A percentile compares a stretch with the other conserved stretches of the same genome.
Conservation (phyloP, 2,797 vertebrate genomes). For the Myotis myotis region DNA sequence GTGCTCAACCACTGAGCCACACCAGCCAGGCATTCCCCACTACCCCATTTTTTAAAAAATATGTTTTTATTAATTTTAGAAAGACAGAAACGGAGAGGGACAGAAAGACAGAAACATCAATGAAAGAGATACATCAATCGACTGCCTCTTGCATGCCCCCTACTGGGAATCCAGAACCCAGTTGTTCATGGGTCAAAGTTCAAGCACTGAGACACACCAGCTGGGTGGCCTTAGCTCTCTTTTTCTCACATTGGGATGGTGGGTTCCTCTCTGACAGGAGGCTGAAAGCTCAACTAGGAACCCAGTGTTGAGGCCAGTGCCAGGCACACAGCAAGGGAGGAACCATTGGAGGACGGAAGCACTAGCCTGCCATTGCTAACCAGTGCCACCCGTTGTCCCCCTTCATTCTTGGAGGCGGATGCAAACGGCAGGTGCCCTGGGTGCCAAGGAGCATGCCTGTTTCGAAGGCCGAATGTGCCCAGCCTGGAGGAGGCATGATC, state of each 20-base stretch:
- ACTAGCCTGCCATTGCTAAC: not conserved
- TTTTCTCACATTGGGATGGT: not conserved
- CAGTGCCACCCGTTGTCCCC: not conserved
- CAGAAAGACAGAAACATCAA: no score
- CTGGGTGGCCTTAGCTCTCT: not conserved
- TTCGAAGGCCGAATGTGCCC: not conserved
- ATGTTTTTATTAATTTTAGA: no score
- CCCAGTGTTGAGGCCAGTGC: not conserved
- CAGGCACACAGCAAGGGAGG: not conserved
- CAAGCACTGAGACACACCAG: no score
- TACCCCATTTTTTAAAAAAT: no score
- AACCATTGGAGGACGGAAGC: rapidly evolving
- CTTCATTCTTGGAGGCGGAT: rapidly evolving
- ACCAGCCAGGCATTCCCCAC: no score
- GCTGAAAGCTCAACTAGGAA: not conserved
- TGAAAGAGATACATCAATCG: no score
- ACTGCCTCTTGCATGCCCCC: no score
- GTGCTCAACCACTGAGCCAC: no score
- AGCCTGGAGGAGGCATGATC: not conserved
- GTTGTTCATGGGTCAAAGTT: no score
- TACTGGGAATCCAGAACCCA: no score
- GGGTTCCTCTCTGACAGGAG: not conserved
- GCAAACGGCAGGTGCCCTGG: not conserved
- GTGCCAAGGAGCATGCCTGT: not conserved
- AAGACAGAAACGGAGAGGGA: no score